phyloP scores from a whole-genome alignment of 2,888 invertebrate genomes.

The Diarsia dahlii region DNA sequence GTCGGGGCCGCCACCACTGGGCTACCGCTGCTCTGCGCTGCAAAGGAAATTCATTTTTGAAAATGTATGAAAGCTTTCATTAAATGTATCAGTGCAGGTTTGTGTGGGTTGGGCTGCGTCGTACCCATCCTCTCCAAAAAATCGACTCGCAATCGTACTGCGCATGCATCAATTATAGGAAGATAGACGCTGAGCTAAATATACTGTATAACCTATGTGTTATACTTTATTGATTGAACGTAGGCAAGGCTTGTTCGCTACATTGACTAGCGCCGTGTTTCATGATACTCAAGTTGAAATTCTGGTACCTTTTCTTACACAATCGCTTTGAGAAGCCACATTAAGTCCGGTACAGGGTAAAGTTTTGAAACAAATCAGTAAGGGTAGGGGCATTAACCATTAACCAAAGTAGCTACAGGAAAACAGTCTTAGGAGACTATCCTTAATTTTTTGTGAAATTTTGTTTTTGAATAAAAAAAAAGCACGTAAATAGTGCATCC shows the following conservation, averaged over 20 bases:
- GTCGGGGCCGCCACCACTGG: no score
- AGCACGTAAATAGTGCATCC: no score
- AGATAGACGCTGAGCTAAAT: constrained; percentile 11
- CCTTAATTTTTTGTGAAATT: not conserved
- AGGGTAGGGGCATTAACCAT: not conserved
- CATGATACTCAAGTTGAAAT: not conserved
- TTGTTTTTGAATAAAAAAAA: not conserved
- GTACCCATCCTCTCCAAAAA: not conserved
- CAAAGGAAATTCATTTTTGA: constrained; percentile 1
- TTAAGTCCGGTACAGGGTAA: not conserved
- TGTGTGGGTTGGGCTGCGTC: not conserved
- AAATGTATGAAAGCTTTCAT: not conserved
- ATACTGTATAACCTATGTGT: not conserved
- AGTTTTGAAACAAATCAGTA: not conserved
- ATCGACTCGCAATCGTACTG: constrained; percentile 29
- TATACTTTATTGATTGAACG: constrained; percentile 41
- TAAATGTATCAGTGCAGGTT: constrained; percentile 7
- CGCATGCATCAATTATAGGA: constrained; percentile 48
- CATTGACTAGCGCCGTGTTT: not conserved
- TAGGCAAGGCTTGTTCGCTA: not conserved
- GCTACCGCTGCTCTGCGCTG: no score
- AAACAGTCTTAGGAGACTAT: not conserved
- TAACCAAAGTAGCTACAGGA: not conserved
- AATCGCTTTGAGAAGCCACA: not conserved
- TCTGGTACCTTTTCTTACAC: not conserved